phyloP scores from a whole-genome alignment of 1,140 invertebrate genomes.

The Drosophila nannoptera region DNA sequence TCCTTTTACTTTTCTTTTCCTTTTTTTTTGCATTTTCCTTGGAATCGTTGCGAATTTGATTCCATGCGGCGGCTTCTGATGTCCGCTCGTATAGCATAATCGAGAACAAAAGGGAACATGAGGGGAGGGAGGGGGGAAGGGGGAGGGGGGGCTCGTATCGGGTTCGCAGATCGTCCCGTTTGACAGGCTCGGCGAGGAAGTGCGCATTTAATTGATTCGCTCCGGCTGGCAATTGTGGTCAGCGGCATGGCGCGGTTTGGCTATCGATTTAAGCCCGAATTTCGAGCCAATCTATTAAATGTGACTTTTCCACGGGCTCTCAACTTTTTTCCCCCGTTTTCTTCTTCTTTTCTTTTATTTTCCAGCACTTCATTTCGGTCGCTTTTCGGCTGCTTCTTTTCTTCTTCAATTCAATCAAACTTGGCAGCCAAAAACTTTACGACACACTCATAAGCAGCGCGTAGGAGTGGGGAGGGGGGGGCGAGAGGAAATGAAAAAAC shows the following conservation, averaged over 20 bases:
- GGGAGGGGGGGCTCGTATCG: too few relatives aligned
- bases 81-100: not conserved
- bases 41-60: not conserved
- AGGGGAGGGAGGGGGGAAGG: too few relatives aligned
- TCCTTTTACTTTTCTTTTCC: conserved; percentile 22
- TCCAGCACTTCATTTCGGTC: conserved; percentile 11
- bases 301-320: conserved; percentile 5
- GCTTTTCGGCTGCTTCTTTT: too few relatives aligned
- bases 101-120: too few relatives aligned
- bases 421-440: conserved; percentile 59
- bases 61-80: not conserved
- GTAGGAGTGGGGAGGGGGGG: not conserved
- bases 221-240: conserved; percentile 15
- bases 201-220: conserved; percentile 17
- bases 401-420: conserved; percentile 67
- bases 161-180: conserved; percentile 16
- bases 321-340: conserved; percentile 1
- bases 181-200: not conserved
- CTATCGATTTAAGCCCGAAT: conserved; percentile 8
- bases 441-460: conserved; percentile 48
- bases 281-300: conserved; percentile 21
- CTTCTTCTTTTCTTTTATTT: not conserved
- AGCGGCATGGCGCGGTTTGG: not conserved
- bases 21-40: conserved; percentile 60
- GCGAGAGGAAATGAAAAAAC: conserved; percentile 60